Percentiles rank a stretch among this genome's conserved stretches.
Conservation (phyloP, 2,797 vertebrate species). For the Phylloscopus collybita region DNA sequence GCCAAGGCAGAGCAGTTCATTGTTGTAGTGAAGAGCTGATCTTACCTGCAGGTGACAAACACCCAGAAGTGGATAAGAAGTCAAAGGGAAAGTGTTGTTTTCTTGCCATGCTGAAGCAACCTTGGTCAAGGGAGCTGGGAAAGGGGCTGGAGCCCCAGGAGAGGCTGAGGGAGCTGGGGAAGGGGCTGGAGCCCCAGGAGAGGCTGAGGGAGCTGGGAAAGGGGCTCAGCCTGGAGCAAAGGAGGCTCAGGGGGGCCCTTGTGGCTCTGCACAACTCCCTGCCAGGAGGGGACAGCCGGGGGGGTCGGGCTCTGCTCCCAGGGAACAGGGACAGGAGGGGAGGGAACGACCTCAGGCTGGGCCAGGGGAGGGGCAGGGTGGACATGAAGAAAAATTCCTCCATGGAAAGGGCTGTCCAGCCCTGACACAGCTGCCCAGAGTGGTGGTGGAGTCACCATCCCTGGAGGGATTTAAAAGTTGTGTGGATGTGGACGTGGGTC, state of each 20-base stretch:
- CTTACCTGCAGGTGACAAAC: background rate
- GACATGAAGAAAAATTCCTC: rapidly evolving
- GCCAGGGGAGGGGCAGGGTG: rapidly evolving
- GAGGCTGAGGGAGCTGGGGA: background rate
- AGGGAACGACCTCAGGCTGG: background rate
- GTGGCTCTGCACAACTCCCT: background rate
- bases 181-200: background rate
- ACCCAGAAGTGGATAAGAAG: background rate
- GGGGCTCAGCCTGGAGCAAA: background rate
- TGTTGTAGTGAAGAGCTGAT: background rate
- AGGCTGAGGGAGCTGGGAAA: background rate
- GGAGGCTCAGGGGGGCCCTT: background rate
- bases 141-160: background rate
- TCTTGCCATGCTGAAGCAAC: background rate
- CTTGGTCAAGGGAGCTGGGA: background rate
- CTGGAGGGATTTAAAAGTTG: rapidly evolving
- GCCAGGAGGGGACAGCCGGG: background rate
- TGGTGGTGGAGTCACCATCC: rapidly evolving
- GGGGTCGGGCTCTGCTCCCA: background rate
- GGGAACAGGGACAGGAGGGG: background rate
- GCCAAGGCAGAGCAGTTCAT: background rate
- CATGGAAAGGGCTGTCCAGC: rapidly evolving
- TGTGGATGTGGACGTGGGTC: too few relatives aligned
- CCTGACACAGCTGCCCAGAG: background rate
- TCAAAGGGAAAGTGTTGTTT: background rate